A percentile compares a stretch with the other conserved stretches of the same genome.
phyloP scores from a whole-genome alignment of 2,797 vertebrate species.

The Labeo calbasu region DNA sequence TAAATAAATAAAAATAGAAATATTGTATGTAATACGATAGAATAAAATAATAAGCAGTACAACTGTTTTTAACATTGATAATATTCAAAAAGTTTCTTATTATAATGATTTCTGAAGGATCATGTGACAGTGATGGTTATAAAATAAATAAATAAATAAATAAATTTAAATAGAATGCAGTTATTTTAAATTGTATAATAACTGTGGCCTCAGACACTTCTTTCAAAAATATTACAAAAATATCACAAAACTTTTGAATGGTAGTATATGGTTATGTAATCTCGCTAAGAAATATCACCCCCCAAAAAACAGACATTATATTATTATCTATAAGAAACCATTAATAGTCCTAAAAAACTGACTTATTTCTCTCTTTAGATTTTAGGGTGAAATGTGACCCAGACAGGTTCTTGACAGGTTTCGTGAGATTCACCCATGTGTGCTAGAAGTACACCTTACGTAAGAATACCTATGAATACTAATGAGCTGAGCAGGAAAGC shows the following conservation, averaged over 20 bases:
- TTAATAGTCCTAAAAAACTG: not conserved
- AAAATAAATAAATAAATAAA: too few species aligned
- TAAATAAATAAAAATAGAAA: too few species aligned
- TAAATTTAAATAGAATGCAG: not conserved
- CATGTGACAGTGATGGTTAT: too few species aligned
- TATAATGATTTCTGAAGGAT: too few species aligned
- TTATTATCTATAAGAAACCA: not conserved
- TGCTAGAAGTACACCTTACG: constrained; percentile 3
- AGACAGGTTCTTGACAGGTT: constrained; percentile 22
- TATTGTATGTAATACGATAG: too few species aligned
- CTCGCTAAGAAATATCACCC: not conserved
- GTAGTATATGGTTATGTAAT: not conserved
- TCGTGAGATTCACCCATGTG: constrained; percentile 11
- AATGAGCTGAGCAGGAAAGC: constrained; percentile 22
- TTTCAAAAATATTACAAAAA: not conserved
- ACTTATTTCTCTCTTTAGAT: constrained; percentile 9
- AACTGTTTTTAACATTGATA: too few species aligned
- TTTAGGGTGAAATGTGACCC: not conserved
- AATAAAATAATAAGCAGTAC: too few species aligned
- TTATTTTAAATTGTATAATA: not conserved
- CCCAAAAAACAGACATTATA: not conserved
- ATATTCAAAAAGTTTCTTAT: too few species aligned
- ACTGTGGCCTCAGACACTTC: not conserved
- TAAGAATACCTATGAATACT: constrained; percentile 36
- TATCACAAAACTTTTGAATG: not conserved